Evolutionary conservation across 2,113 vertebrate genomes (phyloP).

Genomic region (Gila orcuttii): DNA sequence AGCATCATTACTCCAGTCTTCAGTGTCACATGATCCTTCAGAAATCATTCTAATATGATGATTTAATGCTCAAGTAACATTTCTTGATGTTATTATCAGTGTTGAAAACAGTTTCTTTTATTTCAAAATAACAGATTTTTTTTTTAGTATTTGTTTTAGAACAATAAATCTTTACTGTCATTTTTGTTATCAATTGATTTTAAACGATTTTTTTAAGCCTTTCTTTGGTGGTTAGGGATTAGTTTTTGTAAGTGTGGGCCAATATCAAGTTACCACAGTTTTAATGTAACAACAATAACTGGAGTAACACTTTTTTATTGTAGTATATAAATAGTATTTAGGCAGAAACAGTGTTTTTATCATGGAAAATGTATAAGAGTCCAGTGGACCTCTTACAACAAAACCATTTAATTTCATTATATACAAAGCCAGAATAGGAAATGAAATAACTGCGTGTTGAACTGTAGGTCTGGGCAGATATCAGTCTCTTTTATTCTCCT

Average conservation of each 20-base stretch:
- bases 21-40: background rate
- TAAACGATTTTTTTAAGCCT: too few species aligned
- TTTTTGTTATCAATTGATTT: background rate
- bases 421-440: background rate
- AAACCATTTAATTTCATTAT: conserved; percentile 2
- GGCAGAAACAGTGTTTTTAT: background rate
- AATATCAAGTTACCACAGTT: background rate
- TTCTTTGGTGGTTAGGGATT: background rate
- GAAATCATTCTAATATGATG: background rate
- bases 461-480: background rate
- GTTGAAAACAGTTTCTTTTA: background rate
- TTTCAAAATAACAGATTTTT: background rate
- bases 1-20: background rate
- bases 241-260: background rate
- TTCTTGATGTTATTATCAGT: background rate
- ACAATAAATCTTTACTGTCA: background rate
- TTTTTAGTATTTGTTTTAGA: background rate
- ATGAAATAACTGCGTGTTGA: background rate
- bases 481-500: background rate
- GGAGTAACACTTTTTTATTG: background rate
- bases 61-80: background rate
- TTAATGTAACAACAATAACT: background rate
- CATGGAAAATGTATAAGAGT: background rate
- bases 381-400: background rate
- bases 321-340: background rate